Base-by-base conservation (phyloP, 2,797 vertebrate genomes). In the Anguilla obscura region DNA sequence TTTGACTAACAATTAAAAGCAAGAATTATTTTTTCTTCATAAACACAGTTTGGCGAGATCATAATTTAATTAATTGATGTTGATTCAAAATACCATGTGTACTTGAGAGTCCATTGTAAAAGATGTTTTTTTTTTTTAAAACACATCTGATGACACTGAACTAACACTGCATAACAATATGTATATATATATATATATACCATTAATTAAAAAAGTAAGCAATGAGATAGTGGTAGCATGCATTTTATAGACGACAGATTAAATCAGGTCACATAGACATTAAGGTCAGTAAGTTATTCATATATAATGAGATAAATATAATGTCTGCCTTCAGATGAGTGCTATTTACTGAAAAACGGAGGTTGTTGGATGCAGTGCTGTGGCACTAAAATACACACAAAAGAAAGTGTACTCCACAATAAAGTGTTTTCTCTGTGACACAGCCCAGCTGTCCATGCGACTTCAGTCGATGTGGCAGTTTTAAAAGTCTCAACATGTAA, bases 401-500 rank as follows among this genome's bases (percentile, higher is more conserved):
- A 90, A 88, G 89, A 85, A 92, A 90, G 88, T 16, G 21, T 86
- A 76, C 71, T 50, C 74, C 27, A 80, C 91, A 16, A 89, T 52
- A 89, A 93, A 93, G 89, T 87, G 40, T 45, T 83, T 58, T 58
- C 52, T 48, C 58, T 21, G 85, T 27, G 50, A 90, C 89, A 91
- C 71, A 88, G 84, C 85, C 84, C 86, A 89, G 87, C 89, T 90
- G 88, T 90, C 90, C 60, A 85, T 84, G 87, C 56, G 88, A 89
- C 84, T 90, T 88, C 88, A 91, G 91, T 94, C 94, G 93, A 94
- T 94, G 94, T 95, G 95, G 95, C 95, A 95, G 92, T 94, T 96
- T 95, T 94, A 96, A 96, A 95, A 95, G 94, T 96, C 95, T 96
- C 92, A 96, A 95, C 95, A 96, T 96, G 96, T 95, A 96, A 96